Evolutionary conservation across 2,113 vertebrate species (phyloP), one percentile per base, ranked within the genome.

Genomic region (Oreamnos americanus): DNA sequence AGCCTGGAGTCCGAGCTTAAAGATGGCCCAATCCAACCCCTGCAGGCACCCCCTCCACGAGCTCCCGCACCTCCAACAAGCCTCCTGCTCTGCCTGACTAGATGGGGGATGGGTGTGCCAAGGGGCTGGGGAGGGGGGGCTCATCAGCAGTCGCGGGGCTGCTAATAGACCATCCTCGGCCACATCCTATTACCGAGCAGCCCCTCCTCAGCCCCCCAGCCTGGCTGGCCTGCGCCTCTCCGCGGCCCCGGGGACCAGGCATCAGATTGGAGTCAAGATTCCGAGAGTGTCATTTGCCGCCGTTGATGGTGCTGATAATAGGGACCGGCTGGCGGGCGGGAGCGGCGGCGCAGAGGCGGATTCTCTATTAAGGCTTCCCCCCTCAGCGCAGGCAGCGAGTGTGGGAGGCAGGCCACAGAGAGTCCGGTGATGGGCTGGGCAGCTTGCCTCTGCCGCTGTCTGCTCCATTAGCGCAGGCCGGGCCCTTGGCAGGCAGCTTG

Each of bases 181-280:
- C 96, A 97, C 98, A 98, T 98, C 97, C 91, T 98, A 98, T 98
- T 98, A 98, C 93, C 11, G 19, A 33, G 11, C 92, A 79, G 64
- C 94, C 83, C 98, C 94, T 93, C 90, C 98, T 84, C 78, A 88
- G n/a, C 90, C 98, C 95, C 95, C 92, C 64, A 97, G 98, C 98
- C 85, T 79, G 95, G 96, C 96, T 6, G 21, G 97, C 91, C 94
- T 79, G 94, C 95, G 92, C 97, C 92, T 98, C 85, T 95, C 94
- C 5, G 6, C 19, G 26, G 98, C 98, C 96, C 98, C 7, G 5
- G 98, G 98, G 98, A 98, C 98, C 95, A 97, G 91, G 97, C 97
- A 98, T 98, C 98, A 98, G 98, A 98, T 98, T 98, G 98, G 97
- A 98, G 97, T 98, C 98, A 98, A 98, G 98, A 98, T 98, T 98